A percentile compares a stretch with the other conserved stretches of the same genome.
phyloP scores from a whole-genome alignment of 2,797 vertebrate species.

The Todus mexicanus region DNA sequence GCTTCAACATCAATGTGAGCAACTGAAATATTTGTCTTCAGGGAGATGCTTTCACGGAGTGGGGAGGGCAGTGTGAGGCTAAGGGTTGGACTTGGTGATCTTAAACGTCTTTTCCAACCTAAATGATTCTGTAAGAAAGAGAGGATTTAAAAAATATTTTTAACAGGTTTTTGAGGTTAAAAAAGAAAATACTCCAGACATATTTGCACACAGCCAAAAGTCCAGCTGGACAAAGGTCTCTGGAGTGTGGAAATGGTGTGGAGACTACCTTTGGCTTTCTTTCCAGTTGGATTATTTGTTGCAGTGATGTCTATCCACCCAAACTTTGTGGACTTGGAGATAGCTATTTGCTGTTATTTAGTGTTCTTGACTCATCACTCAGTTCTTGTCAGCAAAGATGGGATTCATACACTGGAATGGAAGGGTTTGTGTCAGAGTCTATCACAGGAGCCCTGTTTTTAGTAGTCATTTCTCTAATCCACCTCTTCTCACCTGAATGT shows the following conservation, averaged over 20 bases:
- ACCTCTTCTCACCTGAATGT: background rate
- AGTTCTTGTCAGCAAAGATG: background rate
- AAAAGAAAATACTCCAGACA: background rate
- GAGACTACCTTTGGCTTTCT: background rate
- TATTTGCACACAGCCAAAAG: background rate
- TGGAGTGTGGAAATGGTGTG: background rate
- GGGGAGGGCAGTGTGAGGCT: background rate
- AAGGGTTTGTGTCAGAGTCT: accelerated
- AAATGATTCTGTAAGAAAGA: background rate
- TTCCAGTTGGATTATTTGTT: background rate
- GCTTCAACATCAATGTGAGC: background rate
- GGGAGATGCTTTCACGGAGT: accelerated
- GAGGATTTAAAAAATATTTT: background rate
- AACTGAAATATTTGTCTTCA: background rate
- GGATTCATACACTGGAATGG: background rate
- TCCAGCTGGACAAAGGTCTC: background rate
- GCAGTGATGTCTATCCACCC: accelerated
- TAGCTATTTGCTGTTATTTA: background rate
- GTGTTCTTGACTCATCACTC: background rate
- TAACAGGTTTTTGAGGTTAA: background rate
- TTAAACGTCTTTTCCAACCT: background rate
- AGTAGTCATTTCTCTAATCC: too few species aligned
- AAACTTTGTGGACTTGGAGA: background rate
- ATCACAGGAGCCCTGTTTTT: background rate
- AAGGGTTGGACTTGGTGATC: background rate